Evolutionary conservation across 2,797 vertebrate genomes (phyloP).

Genomic region (Amniataba percoides): DNA sequence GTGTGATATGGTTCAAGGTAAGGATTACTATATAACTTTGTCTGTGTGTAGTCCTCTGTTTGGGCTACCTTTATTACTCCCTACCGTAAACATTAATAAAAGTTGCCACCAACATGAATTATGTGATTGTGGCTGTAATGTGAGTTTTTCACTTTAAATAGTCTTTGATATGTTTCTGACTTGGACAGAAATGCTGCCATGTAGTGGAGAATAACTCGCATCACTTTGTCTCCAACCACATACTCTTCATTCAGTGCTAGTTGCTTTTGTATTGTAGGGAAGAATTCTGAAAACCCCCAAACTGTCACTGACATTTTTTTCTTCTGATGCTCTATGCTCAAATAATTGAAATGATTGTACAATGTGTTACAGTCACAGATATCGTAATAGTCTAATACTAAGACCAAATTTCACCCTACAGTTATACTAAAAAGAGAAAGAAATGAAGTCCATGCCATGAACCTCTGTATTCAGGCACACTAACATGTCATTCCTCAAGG

Average conservation of each 20-base stretch:
- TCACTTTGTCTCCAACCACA: neutral
- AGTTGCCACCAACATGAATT: neutral
- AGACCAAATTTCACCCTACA: neutral
- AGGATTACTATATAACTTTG: neutral
- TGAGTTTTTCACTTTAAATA: slow-evolving; percentile 17
- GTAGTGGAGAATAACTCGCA: neutral
- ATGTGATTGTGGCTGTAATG: slow-evolving; percentile 17
- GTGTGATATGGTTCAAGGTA: slow-evolving; percentile 1
- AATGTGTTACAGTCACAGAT: slow-evolving; percentile 17
- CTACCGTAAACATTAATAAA: slow-evolving; percentile 1
- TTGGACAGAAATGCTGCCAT: neutral
- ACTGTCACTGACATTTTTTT: neutral
- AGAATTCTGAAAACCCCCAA: slow-evolving; percentile 2
- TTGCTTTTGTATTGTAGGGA: slow-evolving; percentile 5
- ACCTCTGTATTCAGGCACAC: slow-evolving; percentile 19
- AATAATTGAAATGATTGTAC: slow-evolving; percentile 27
- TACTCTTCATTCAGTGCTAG: neutral
- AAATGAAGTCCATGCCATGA: slow-evolving; percentile 13
- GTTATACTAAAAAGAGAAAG: neutral
- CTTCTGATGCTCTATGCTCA: neutral
- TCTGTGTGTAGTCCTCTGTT: slow-evolving; percentile 19
- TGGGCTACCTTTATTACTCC: slow-evolving; percentile 9
- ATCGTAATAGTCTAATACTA: neutral
- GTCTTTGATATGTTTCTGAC: slow-evolving; percentile 17
- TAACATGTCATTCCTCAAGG: slow-evolving; percentile 6